Evolutionary conservation across 2,888 invertebrate genomes (phyloP), one percentile per base, ranked within the genome.

Genomic region (Strigamia maritima): DNA sequence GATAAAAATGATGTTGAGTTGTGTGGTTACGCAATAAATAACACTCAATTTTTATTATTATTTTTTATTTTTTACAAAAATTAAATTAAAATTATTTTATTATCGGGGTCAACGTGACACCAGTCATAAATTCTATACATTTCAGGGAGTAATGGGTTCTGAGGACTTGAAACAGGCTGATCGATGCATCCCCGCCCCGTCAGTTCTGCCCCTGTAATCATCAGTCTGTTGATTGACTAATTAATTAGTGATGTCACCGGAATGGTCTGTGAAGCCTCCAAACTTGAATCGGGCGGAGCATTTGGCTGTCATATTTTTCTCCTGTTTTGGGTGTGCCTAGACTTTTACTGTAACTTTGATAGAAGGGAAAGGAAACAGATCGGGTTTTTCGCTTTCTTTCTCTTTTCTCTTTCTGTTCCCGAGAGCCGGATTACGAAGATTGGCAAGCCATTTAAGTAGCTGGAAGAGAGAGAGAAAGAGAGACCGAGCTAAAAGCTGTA

Each of bases 181-280:
- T 65, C 60, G 60, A 65, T 65, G 60, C 22, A 24, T 65, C 22
- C 60, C 60, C 60, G 60, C 60, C 60, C 60, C 60, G 60, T 65
- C 60, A 65, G 60, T 65, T 65, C 60, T 3, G 60, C 60, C 60
- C 24, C 60, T 65, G 60, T 65, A 65, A 65, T 65, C 60, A 22
- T 65, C 60, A 65, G 60, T 22, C 60, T 65, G n/a, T 65, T 65
- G 60, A 65, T 65, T 65, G 60, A 65, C 60, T 65, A 65, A 65
- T 65, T 65, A 65, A 65, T 65, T 65, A 65, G 19, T 65, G 60
- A 65, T 65, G 60, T 7, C 60, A 65, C 8, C 4, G 22, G 60
- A n/a, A 22, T 65, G 60, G 60, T 12, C 60, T 22, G 22, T 22
- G 60, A 65, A 65, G 24, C 60, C 24, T 19, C 22, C 22, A 8